Conservation (phyloP, 53 echinoderm and acorn worm genomes). For the Temnopleurus reevesii region DNA sequence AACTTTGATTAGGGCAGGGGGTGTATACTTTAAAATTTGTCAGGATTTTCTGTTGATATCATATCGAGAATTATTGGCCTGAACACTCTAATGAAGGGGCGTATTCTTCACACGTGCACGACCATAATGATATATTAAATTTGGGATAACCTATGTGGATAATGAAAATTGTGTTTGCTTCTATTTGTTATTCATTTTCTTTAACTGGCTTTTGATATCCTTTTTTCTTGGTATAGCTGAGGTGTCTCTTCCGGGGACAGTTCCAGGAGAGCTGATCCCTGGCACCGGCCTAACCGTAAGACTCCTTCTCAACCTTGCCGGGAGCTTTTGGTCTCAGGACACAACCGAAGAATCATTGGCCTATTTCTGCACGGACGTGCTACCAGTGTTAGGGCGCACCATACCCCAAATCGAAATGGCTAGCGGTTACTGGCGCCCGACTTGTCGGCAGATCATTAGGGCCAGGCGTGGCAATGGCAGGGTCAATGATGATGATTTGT, state of each 20-base stretch:
- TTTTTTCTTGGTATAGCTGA: neutral
- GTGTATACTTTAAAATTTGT: too few relatives aligned
- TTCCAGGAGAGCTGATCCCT: neutral
- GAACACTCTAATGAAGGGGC: too few relatives aligned
- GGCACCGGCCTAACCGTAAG: neutral
- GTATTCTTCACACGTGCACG: too few relatives aligned
- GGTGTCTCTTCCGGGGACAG: neutral
- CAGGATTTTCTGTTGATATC: too few relatives aligned
- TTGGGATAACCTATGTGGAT: too few relatives aligned
- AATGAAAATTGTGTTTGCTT: too few relatives aligned
- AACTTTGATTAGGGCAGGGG: too few relatives aligned
- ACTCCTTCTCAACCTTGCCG: neutral
- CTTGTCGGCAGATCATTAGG: neutral
- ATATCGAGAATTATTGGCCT: too few relatives aligned
- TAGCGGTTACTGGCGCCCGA: neutral
- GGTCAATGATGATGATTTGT: neutral
- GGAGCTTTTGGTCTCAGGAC: neutral
- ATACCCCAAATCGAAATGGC: neutral
- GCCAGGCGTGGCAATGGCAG: neutral
- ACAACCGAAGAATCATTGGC: neutral
- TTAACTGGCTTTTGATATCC: too few relatives aligned
- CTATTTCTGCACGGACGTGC: neutral
- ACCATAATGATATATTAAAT: too few relatives aligned
- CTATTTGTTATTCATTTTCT: too few relatives aligned
- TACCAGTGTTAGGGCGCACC: neutral